Percentiles rank a stretch among this genome's conserved stretches.
Evolutionary conservation across 2,888 invertebrate genomes (phyloP).

Genomic region (Diogma glabrata): DNA sequence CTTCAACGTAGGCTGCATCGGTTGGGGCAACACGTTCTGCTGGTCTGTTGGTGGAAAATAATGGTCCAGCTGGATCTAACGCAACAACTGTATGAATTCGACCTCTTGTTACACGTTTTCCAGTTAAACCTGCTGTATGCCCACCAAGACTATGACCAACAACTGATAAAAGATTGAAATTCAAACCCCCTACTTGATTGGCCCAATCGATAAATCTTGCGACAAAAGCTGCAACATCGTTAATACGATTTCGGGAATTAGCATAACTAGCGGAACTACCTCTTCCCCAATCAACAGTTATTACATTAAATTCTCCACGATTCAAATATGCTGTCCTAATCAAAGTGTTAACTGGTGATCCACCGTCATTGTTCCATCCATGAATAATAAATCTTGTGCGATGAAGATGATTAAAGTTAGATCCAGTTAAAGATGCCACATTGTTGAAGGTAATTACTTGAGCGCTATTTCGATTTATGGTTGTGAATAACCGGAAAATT

Average conservation of each 20-base stretch:
- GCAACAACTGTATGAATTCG: slow-evolving; percentile 41
- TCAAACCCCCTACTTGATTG: slow-evolving; percentile 37
- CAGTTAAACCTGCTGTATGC: slow-evolving; percentile 44
- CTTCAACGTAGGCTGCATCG: slow-evolving; percentile 31
- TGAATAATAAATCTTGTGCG: slow-evolving; percentile 36
- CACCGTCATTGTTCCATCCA: slow-evolving; percentile 46
- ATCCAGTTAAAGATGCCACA: slow-evolving; percentile 15
- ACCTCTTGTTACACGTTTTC: slow-evolving; percentile 42
- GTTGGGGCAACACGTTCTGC: slow-evolving; percentile 22
- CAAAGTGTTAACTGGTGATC: slow-evolving; percentile 29
- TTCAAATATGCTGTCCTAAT: slow-evolving; percentile 39
- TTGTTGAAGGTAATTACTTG: slow-evolving; percentile 17
- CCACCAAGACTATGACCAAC: slow-evolving; percentile 49
- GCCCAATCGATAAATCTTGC: slow-evolving; percentile 31
- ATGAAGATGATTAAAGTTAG: slow-evolving; percentile 20
- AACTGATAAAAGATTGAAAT: slow-evolving; percentile 38
- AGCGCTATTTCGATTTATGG: slow-evolving; percentile 17
- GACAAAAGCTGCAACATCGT: slow-evolving; percentile 24
- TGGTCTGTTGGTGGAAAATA: slow-evolving; percentile 22
- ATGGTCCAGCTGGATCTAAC: slow-evolving; percentile 24
- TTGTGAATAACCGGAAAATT: slow-evolving; percentile 35
- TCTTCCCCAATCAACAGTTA: slow-evolving; percentile 47
- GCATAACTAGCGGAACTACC: slow-evolving; percentile 47
- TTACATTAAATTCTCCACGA: slow-evolving; percentile 44
- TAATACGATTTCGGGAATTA: slow-evolving; percentile 37